Conservation (phyloP, 2,888 invertebrate genomes). For the Auanema freiburgensis region DNA sequence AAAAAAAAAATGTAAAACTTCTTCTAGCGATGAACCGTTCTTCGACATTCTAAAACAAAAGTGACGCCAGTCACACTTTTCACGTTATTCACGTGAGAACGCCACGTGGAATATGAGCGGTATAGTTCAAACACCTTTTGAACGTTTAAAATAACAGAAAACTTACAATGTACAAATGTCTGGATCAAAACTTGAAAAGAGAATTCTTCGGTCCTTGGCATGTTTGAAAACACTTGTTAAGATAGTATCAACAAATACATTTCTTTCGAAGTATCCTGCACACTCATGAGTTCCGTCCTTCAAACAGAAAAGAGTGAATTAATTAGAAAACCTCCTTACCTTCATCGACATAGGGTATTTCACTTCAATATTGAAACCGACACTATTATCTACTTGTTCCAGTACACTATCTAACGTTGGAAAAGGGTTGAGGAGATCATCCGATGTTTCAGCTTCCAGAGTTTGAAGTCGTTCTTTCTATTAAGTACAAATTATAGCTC, state of each 20-base stretch:
- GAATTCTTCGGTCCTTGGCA: constrained; percentile 80
- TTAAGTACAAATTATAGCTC: not conserved
- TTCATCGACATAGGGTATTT: constrained; percentile 85
- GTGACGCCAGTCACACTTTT: not conserved
- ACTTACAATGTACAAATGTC: constrained; percentile 83
- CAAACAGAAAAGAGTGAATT: constrained; percentile 5
- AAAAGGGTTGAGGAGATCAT: constrained; percentile 73
- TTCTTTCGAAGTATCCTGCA: constrained; percentile 75
- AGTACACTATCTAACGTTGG: constrained; percentile 84
- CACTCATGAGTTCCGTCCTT: constrained; percentile 66
- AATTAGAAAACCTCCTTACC: constrained; percentile 21
- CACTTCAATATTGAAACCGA: constrained; percentile 94
- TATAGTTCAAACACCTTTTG: no score
- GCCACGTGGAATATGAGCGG: not conserved
- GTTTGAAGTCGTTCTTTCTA: not conserved
- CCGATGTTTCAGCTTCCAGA: constrained; percentile 5
- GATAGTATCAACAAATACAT: constrained; percentile 85
- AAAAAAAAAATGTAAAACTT: constrained; percentile 18
- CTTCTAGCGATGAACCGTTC: not conserved
- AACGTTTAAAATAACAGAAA: not conserved
- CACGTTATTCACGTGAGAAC: not conserved
- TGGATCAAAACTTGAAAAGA: constrained; percentile 95
- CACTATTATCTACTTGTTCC: constrained; percentile 78
- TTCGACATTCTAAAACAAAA: not conserved
- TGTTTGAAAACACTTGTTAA: constrained; percentile 79